Evolutionary conservation across 2,113 vertebrate genomes (phyloP).

Genomic region (Hyaena hyaena): DNA sequence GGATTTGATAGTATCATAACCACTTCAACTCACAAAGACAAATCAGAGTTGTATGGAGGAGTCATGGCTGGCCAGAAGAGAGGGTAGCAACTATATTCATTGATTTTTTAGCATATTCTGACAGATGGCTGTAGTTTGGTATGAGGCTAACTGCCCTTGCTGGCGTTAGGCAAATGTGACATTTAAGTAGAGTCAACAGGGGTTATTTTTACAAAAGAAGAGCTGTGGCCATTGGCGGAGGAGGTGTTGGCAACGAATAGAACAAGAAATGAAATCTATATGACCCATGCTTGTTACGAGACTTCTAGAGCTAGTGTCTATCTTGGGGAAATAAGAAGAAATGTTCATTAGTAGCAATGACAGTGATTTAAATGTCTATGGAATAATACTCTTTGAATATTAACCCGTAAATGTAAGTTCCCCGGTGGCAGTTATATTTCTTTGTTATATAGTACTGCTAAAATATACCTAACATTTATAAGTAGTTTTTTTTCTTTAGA

Average conservation of each 20-base stretch:
- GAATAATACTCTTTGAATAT: slow-evolving; percentile 50
- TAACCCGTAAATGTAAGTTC: slow-evolving; percentile 62
- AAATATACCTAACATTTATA: slow-evolving; percentile 77
- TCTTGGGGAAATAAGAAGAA: slow-evolving; percentile 60
- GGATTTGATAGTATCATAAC: neutral
- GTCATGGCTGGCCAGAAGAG: neutral
- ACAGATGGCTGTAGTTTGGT: slow-evolving; percentile 33
- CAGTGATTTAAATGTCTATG: slow-evolving; percentile 58
- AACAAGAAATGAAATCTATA: slow-evolving; percentile 63
- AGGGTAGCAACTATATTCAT: neutral
- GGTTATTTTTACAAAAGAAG: slow-evolving; percentile 59
- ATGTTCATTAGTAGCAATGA: slow-evolving; percentile 58
- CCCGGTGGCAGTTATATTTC: slow-evolving; percentile 55
- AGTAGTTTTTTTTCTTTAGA: slow-evolving; percentile 63
- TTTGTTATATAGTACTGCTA: slow-evolving; percentile 71
- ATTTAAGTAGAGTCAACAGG: slow-evolving; percentile 42
- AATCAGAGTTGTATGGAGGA: slow-evolving; percentile 27
- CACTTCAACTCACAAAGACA: slow-evolving; percentile 41
- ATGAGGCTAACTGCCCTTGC: neutral
- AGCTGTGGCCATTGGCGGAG: slow-evolving; percentile 56
- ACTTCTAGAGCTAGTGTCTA: slow-evolving; percentile 54
- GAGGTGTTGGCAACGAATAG: slow-evolving; percentile 40
- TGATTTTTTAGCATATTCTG: slow-evolving; percentile 59
- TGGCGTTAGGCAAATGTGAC: slow-evolving; percentile 51
- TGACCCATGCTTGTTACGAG: slow-evolving; percentile 36